phyloP scores from a whole-genome alignment of 2,888 invertebrate species.

The Apamea epomidion region DNA sequence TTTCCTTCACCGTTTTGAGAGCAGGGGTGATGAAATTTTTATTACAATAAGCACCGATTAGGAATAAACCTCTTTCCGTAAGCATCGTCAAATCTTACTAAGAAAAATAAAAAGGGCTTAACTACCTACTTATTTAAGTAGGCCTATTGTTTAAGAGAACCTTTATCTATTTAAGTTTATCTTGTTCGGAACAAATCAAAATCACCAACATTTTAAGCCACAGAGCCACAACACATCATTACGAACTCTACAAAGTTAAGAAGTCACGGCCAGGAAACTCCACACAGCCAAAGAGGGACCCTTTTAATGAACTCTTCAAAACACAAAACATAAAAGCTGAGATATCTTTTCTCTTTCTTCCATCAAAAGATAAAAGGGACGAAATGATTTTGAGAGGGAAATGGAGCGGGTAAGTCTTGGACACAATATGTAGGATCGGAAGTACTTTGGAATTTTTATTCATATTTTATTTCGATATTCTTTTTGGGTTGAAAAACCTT shows the following conservation, averaged over 20 bases:
- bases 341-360: constrained; percentile 57
- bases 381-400: constrained; percentile 54
- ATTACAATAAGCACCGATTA: not conserved
- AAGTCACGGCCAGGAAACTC: constrained; percentile 59
- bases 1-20: not conserved
- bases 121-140: not conserved
- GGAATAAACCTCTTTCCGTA: not conserved
- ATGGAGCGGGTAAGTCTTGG: constrained; percentile 49
- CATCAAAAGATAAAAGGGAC: constrained; percentile 46
- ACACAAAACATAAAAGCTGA: constrained; percentile 61
- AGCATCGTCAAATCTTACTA: not conserved
- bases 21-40: not conserved
- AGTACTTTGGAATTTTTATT: constrained; percentile 42
- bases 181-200: not conserved
- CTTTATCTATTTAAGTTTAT: not conserved
- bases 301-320: constrained; percentile 65
- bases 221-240: constrained; percentile 51
- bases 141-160: too few species aligned
- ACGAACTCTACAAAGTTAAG: constrained; percentile 34
- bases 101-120: constrained; percentile 14
- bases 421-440: constrained; percentile 44
- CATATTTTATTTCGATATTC: constrained; percentile 37
- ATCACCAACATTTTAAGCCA: not conserved
- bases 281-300: constrained; percentile 47
- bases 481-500: constrained; percentile 12